Base-by-base conservation (phyloP, 2,888 invertebrate genomes). In the Meloe dianella region DNA sequence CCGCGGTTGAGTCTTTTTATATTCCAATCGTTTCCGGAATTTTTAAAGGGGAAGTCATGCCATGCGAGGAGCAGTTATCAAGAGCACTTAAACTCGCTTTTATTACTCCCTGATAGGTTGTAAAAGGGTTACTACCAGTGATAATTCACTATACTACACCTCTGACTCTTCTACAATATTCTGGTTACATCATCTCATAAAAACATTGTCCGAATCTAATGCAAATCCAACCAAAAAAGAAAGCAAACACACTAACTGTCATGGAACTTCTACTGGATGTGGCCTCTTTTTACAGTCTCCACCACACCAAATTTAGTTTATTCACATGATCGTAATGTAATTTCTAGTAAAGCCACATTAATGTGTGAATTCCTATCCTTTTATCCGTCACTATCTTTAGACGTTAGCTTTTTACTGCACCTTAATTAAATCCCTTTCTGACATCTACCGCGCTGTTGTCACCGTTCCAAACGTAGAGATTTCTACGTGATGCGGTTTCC, bases 371-470 rank as follows among this genome's bases (percentile, higher is more conserved):
- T 58, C 58, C 60, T 68, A 57, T 65, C 59, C 63, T 62, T 63
- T 63, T 68, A 57, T 65, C 59, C 63, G 65, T 63, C 65, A 65
- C 57, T 60, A 60, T 68, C 65, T 68, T 66, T 67, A 70, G 71
- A 71, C 70, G 68, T 74, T 76, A 77, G 82, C 82, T 83, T 83
- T 83, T 83, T 84, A 81, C 82, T 77, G 78, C 80, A 79, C 81
- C 82, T 83, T 84, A 84, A 84, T 84, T 84, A 84, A 84, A 84
- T 83, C 84, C 84, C 82, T 82, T 83, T 83, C 82, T 84, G 84
- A 84, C 84, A 83, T 83, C 81, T 76, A 82, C 79, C 81, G 80
- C 79, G 79, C 79, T 81, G 81, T 82, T 82, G 82, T 83, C 82
- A 81, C 82, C 79, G 78, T 79, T 80, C 77, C 81, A 80, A 82